Evolutionary conservation across 2,113 vertebrate species (phyloP), one percentile per base, ranked within the genome.

Genomic region (Australoheros scitulus): DNA sequence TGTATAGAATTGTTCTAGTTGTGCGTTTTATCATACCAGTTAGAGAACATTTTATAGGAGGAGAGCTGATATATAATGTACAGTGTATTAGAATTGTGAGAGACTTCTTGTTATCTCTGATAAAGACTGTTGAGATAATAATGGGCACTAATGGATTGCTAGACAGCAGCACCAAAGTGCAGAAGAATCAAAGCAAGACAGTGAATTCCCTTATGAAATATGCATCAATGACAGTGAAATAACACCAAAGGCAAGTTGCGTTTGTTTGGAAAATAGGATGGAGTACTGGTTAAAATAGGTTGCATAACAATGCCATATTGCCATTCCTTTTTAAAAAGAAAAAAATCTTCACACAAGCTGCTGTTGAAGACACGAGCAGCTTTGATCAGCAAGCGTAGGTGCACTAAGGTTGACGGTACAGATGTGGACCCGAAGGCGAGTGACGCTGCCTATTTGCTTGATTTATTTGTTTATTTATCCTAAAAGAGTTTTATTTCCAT

Each of bases 201-300:
- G 58, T 77, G 83, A 92, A 92, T 82, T 89, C 88, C 81, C 81
- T 82, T n/a, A 91, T 94, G 83, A 94, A 95, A 94, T 88, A 93
- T 93, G 87, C 85, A 92, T 92, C 85, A 82, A n/a, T 91, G 82
- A 86, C 84, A 88, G 65, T 24, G 77, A 89, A 89, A 85, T 79
- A 58, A 93, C 89, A 93, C 91, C 86, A 93, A 92, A 91, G 87
- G 83, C 77, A 89, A 78, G 85, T 79, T 83, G 87, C 84, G 86
- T 93, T 92, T 92, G 92, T 91, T 85, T 64, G 80, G 70, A 83
- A 76, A 81, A 58, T 1, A 38, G 26, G 34, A n/a, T 50, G 79
- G 64, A 60, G 63, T 77, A 81, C 50, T 80, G 50, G 64, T 78
- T 76, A 81, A 77, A 85, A 88, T 79, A 36, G 72, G 80, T 89